Evolutionary conservation across 2,888 invertebrate genomes (phyloP).

Genomic region (Cosmia pyralina): DNA sequence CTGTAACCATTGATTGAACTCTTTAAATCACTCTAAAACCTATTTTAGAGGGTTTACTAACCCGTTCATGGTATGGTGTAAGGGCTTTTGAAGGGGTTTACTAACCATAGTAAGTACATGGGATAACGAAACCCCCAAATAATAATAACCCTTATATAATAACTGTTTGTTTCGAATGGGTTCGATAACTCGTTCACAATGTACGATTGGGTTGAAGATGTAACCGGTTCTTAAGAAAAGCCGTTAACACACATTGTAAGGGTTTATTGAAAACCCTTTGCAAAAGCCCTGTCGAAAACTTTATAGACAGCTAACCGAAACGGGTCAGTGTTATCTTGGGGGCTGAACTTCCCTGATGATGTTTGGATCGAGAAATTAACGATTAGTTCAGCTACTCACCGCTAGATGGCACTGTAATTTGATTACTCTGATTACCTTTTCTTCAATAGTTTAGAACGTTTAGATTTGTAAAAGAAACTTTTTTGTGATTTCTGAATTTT

Average conservation of each 20-base stretch:
- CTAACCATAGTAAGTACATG: not conserved
- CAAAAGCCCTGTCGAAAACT: not conserved
- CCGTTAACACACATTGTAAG: too few relatives aligned
- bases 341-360: not conserved
- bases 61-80: not conserved
- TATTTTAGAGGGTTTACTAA: not conserved
- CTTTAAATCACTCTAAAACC: not conserved
- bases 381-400: not conserved
- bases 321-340: not conserved
- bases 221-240: not conserved
- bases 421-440: too few relatives aligned
- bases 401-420: not conserved
- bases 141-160: not conserved
- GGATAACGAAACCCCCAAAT: not conserved
- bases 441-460: too few relatives aligned
- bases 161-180: not conserved
- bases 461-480: too few relatives aligned
- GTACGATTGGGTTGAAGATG: not conserved
- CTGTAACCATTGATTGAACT: too few relatives aligned
- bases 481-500: too few relatives aligned
- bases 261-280: not conserved
- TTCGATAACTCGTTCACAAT: not conserved
- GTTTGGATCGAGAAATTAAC: too few relatives aligned
- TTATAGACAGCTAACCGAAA: not conserved
- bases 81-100: not conserved